phyloP scores from a whole-genome alignment of 2,797 vertebrate genomes.

The Scolopax bukidnonensis region DNA sequence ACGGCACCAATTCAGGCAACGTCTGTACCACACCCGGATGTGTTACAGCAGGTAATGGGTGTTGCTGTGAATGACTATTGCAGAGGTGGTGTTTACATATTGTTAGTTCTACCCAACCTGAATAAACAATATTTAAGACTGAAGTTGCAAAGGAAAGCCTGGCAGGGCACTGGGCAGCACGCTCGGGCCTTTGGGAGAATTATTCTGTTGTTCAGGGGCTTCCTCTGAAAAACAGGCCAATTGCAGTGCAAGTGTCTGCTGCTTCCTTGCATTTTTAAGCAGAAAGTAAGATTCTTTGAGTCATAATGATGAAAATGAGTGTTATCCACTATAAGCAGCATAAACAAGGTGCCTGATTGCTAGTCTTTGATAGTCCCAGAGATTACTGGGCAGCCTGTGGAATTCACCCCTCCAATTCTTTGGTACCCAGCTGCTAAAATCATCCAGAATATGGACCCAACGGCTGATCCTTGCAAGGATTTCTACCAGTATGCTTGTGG shows the following conservation, averaged over 20 bases:
- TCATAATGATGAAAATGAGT: neutral
- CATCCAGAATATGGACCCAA: conserved; percentile 92
- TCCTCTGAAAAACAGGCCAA: neutral
- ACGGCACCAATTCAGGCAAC: conserved; percentile 2
- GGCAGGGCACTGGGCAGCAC: neutral
- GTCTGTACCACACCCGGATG: conserved; percentile 89
- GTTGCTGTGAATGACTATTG: neutral
- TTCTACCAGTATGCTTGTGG: conserved; percentile 97
- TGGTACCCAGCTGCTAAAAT: conserved; percentile 86
- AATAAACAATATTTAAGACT: neutral
- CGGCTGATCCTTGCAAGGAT: conserved; percentile 88
- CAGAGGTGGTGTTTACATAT: neutral
- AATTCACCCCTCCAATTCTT: neutral
- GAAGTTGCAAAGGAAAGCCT: neutral
- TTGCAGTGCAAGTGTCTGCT: neutral
- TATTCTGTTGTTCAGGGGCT: neutral
- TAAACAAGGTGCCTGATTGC: neutral
- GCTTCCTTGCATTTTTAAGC: neutral
- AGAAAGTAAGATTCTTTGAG: neutral
- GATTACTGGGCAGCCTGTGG: neutral
- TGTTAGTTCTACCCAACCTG: neutral
- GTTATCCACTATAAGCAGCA: neutral
- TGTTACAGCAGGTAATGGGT: conserved; percentile 87
- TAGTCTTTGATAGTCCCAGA: neutral
- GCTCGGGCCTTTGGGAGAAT: neutral